Percentiles rank a stretch among this genome's conserved stretches.
These are phyloP conservation scores for Drosophila subsilvestris DNA, from an alignment of 2,888 invertebrate genomes.

Conservation along the genomic window DNA sequence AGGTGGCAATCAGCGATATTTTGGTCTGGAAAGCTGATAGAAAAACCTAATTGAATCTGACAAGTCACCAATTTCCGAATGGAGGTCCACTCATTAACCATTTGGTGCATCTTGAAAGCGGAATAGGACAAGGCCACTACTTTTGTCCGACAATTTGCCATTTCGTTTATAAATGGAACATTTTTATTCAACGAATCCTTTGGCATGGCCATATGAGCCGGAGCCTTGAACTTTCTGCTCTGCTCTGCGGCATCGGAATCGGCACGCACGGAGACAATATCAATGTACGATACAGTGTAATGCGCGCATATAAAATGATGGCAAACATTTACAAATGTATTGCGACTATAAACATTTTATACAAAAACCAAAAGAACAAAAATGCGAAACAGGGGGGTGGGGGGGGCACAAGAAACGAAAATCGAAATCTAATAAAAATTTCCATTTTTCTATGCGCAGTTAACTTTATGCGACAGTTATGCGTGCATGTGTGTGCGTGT, in stretches of 20 bases:
- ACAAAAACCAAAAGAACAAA: conserved; percentile 38
- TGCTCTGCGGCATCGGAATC: conserved; percentile 3
- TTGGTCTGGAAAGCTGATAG: too few species aligned
- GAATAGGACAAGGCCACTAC: too few species aligned
- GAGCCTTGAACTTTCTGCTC: not conserved
- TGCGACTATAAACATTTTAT: conserved; percentile 68
- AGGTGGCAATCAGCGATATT: too few species aligned
- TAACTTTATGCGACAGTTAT: conserved; percentile 79
- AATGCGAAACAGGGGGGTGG: conserved; percentile 1
- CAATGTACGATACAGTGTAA: conserved; percentile 30
- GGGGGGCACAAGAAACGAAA: conserved; percentile 38
- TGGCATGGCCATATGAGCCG: not conserved
- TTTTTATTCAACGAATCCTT: too few species aligned
- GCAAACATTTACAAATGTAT: conserved; percentile 70
- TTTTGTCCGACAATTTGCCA: too few species aligned
- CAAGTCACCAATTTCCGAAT: too few species aligned
- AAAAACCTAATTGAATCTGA: too few species aligned
- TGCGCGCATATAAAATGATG: conserved; percentile 51
- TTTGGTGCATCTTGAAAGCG: too few species aligned
- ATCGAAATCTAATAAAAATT: conserved; percentile 77
- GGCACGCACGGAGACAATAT: conserved; percentile 34
- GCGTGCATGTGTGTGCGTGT: conserved; percentile 41
- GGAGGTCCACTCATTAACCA: too few species aligned
- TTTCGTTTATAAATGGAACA: too few species aligned
- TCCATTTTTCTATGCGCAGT: conserved; percentile 75